Base-by-base conservation (phyloP, 2,113 vertebrate species). In the Salminus brasiliensis region DNA sequence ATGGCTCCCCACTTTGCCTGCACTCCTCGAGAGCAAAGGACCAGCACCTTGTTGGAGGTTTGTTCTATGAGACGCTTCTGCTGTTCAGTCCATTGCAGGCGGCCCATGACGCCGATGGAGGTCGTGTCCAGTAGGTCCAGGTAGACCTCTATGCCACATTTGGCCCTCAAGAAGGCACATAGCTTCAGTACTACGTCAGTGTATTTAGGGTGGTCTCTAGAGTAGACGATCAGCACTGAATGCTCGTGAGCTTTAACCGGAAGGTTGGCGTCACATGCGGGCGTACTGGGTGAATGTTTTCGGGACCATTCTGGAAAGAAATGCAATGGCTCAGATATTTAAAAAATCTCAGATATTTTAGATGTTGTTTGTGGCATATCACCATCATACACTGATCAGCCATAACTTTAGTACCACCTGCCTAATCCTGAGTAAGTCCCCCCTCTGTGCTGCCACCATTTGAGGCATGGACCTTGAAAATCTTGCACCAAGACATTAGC, bases 1-100 rank as follows among this genome's bases (percentile, higher is more conserved):
- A 98, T 94, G 53, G 98, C 95, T 25, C 93, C 91, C 97, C 98
- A 99, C 39, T 99, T 99, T 39, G 95, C 95, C 69, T 91, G 95
- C 11, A 97, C 93, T 0, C 98, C 97, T 1, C 83, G 92, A 0
- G 97, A 99, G 65, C 97, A 99, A 25, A 99, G 89, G 60, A 99
- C 84, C 60, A 99, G 88, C 71, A 98, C 94, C 72, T 98, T 98
- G 13, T 95, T 95, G 0, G 91, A 89, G 0, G 92, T 89, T 0
- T 93, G 89, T 4, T 92, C 91, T 78, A 97, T 91, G 57, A 95
- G 93, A 34, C 92, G 93, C 34, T 95, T 95, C 83, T 96, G 96
- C 65, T 93, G 91, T 34, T 95, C 92, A 0, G 97, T 94, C 98
- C 98, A 99, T 67, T 93, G 93, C 10, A 98, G 47, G 0, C 91